Evolutionary conservation across 2,113 vertebrate genomes (phyloP).

Genomic region (Petroica traversi): DNA sequence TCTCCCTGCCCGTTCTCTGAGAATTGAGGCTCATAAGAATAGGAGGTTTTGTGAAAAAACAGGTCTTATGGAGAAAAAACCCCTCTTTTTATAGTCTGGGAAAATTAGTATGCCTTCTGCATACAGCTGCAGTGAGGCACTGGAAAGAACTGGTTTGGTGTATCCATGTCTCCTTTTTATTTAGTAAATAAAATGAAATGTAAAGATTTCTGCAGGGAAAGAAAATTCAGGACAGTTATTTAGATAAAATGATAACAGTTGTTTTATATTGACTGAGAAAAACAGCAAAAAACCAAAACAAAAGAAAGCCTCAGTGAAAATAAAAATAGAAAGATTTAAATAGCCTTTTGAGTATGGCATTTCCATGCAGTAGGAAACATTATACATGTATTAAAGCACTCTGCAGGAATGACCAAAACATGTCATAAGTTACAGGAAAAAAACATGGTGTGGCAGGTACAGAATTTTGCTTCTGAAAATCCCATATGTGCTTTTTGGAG

Average conservation of each 20-base stretch:
- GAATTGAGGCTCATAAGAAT: background rate
- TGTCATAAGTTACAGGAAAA: background rate
- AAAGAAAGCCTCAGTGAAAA: background rate
- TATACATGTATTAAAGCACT: background rate
- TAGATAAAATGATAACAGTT: background rate
- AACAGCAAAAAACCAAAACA: background rate
- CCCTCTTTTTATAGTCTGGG: background rate
- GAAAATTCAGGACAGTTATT: background rate
- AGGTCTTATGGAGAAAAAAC: background rate
- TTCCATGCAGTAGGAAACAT: background rate
- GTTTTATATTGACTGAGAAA: background rate
- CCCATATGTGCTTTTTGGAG: background rate
- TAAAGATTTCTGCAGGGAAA: background rate
- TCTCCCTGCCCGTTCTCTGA: background rate
- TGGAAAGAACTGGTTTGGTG: background rate
- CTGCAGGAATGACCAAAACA: background rate
- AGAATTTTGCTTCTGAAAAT: background rate
- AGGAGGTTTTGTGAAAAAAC: background rate
- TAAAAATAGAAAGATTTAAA: background rate
- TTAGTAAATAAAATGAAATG: background rate
- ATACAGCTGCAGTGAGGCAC: conserved; percentile 11
- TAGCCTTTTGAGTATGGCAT: background rate
- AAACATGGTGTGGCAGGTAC: background rate
- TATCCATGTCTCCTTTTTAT: background rate
- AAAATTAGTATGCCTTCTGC: conserved; percentile 41